Evolutionary conservation across 2,113 vertebrate species (phyloP).

Genomic region (Hipposideros armiger): DNA sequence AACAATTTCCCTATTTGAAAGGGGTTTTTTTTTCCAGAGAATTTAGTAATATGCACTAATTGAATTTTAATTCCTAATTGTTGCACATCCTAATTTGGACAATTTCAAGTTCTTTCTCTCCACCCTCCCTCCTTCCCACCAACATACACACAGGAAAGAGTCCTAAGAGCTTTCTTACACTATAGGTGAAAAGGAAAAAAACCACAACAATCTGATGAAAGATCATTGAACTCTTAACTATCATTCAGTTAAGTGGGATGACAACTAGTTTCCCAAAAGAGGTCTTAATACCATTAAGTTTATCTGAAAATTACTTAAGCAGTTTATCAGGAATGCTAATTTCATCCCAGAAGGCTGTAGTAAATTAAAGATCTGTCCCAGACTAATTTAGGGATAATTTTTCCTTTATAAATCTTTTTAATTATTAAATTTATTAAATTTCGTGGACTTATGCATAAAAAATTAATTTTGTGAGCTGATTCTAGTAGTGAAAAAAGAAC

Average conservation of each 20-base stretch:
- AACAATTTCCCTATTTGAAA: background rate
- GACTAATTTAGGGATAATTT: slow-evolving; percentile 46
- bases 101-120: background rate
- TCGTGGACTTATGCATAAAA: background rate
- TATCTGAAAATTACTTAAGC: slow-evolving; percentile 59
- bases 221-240: slow-evolving; percentile 24
- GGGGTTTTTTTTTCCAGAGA: background rate
- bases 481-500: background rate
- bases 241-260: slow-evolving; percentile 16
- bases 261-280: slow-evolving; percentile 71
- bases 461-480: background rate
- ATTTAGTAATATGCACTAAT: background rate
- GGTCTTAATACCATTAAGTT: slow-evolving; percentile 62
- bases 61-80: slow-evolving; percentile 33
- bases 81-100: background rate
- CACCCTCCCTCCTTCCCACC: too few species aligned
- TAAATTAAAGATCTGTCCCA: slow-evolving; percentile 57
- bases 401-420: background rate
- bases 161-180: background rate
- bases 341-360: slow-evolving; percentile 64
- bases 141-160: background rate
- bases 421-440: slow-evolving; percentile 29
- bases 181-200: background rate
- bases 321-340: slow-evolving; percentile 70
- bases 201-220: background rate